A percentile compares a stretch with the other conserved stretches of the same genome.
Evolutionary conservation across 2,113 vertebrate genomes (phyloP).

Genomic region (Phrynocephalus versicolor): DNA sequence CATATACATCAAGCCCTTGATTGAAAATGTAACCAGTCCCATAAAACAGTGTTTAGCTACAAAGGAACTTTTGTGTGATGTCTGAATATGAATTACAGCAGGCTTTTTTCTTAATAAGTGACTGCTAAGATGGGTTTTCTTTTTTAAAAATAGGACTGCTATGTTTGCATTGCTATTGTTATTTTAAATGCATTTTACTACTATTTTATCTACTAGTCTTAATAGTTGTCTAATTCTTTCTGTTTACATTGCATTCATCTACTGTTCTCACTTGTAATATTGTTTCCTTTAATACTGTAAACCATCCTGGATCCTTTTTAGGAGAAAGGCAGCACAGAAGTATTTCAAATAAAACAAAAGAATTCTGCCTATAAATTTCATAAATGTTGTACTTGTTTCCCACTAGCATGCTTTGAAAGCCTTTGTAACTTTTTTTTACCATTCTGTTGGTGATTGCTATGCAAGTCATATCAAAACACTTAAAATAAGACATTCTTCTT

Average conservation of each 20-base stretch:
- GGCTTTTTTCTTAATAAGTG: too few relatives aligned
- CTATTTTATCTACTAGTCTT: too few relatives aligned
- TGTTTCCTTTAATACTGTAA: too few relatives aligned
- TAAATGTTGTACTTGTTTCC: not conserved
- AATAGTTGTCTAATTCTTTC: too few relatives aligned
- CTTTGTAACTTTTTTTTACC: conserved; percentile 26
- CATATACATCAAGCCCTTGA: not conserved
- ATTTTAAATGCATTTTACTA: too few relatives aligned
- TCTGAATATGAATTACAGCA: not conserved
- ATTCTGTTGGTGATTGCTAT: conserved; percentile 12
- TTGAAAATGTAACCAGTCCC: not conserved
- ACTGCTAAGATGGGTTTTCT: too few relatives aligned
- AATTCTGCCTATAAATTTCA: not conserved
- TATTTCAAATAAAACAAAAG: not conserved
- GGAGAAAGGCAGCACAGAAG: too few relatives aligned
- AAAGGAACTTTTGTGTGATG: not conserved
- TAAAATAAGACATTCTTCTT: conserved; percentile 22
- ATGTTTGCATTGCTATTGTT: too few relatives aligned
- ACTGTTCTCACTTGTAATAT: too few relatives aligned
- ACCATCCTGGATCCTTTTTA: too few relatives aligned
- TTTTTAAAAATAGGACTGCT: too few relatives aligned
- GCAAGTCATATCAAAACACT: not conserved
- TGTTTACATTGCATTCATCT: too few relatives aligned
- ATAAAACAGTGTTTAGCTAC: not conserved
- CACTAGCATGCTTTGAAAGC: not conserved